phyloP scores from a whole-genome alignment of 2,888 invertebrate genomes.

The Sinhomidia bicolor region DNA sequence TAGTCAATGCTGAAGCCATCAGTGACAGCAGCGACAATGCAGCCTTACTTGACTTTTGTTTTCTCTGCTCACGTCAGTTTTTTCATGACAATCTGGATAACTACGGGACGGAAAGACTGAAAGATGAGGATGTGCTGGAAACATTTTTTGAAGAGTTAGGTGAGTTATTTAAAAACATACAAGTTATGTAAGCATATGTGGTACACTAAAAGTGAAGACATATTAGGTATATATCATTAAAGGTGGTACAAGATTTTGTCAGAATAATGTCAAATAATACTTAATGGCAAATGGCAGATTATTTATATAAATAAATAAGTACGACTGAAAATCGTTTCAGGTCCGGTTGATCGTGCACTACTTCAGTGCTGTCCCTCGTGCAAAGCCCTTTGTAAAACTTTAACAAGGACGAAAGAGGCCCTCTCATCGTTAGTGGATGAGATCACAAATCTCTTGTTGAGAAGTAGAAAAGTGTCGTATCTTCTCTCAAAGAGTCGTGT shows the following conservation, averaged over 20 bases:
- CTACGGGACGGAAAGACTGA: slow-evolving; percentile 52
- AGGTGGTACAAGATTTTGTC: too few species aligned
- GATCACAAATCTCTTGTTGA: slow-evolving; percentile 58
- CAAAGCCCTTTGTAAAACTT: slow-evolving; percentile 62
- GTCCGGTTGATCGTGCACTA: slow-evolving; percentile 70
- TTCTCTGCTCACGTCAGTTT: slow-evolving; percentile 69
- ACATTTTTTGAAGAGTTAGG: slow-evolving; percentile 71
- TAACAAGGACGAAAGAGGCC: slow-evolving; percentile 61
- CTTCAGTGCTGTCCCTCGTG: slow-evolving; percentile 70
- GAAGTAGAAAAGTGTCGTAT: slow-evolving; percentile 68
- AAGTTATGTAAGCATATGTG: too few species aligned
- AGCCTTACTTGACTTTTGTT: slow-evolving; percentile 69
- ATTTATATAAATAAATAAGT: too few species aligned
- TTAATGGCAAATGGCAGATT: too few species aligned
- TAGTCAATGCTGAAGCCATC: slow-evolving; percentile 9
- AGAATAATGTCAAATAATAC: too few species aligned
- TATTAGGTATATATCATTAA: too few species aligned
- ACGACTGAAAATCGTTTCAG: slow-evolving; percentile 51
- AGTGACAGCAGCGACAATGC: slow-evolving; percentile 67
- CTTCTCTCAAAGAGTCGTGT: slow-evolving; percentile 66
- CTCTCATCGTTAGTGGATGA: slow-evolving; percentile 71
- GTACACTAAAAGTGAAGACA: too few species aligned
- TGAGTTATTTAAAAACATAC: too few species aligned
- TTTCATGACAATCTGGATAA: slow-evolving; percentile 64
- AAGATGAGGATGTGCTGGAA: slow-evolving; percentile 70